Evolutionary conservation across 2,888 invertebrate genomes (phyloP).

Genomic region (Noctua fimbriata): DNA sequence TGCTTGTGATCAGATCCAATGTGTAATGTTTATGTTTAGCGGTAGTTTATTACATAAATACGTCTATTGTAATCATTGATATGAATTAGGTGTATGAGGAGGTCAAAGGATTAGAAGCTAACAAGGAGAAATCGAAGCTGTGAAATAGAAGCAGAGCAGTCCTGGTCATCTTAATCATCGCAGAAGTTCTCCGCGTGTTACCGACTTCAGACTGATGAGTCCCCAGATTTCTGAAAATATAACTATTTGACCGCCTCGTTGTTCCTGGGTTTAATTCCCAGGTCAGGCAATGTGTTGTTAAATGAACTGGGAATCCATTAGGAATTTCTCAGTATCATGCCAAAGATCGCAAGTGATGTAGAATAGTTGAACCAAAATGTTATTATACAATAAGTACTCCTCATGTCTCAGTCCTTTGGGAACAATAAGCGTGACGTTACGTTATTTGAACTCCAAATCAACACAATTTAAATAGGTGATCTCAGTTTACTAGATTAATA

Average conservation of each 20-base stretch:
- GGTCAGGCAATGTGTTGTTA: neutral
- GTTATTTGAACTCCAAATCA: neutral
- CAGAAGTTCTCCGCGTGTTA: no score
- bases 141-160: neutral
- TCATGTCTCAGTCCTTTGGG: neutral
- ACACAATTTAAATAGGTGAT: neutral
- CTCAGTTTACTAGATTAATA: neutral
- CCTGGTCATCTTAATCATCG: neutral
- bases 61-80: neutral
- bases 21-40: slow-evolving; percentile 6
- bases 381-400: neutral
- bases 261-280: neutral
- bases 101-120: neutral
- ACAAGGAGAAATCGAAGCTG: neutral
- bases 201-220: neutral
- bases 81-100: neutral
- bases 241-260: neutral
- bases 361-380: no score
- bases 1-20: slow-evolving; percentile 26
- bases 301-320: neutral
- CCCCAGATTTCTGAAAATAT: neutral
- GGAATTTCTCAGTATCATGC: neutral
- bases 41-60: slow-evolving; percentile 25
- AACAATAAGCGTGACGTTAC: neutral
- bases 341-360: neutral